Base-by-base conservation (phyloP, 2,797 vertebrate genomes). In the Xiphophorus birchmanni region DNA sequence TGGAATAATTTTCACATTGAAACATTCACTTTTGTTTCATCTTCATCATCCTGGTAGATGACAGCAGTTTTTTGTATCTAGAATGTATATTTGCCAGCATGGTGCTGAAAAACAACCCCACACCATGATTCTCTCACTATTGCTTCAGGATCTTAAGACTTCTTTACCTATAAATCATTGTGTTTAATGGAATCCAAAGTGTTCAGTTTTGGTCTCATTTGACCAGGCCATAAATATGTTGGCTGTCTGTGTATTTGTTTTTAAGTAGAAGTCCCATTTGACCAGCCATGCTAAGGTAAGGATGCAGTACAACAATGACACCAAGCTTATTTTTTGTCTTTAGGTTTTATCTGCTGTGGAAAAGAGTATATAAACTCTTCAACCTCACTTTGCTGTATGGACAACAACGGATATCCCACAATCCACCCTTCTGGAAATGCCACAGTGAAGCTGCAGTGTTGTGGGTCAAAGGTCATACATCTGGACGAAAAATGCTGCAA, bases 261-360 rank as follows among this genome's bases (percentile, higher is more conserved):
- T 54, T 26, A 5, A 13, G 5, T 8, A n/a, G 40, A 44, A 44
- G 26, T 67, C 8, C 37, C 11, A 26, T n/a, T 52, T 44, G 48
- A 47, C 11, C 15, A 69, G 32, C 3, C 12, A 54, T 23, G 40
- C 23, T 44, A 45, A 54, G 9, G 17, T 78, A 0, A 73, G 40
- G 73, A n/a, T 67, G n/a, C 1, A 37, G 13, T 0, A 21, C 69
- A 84, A 75, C 52, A 73, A 45, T 77, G 35, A 77, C 35, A 5
- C 69, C 10, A 44, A 75, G 32, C 4, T 76, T 0, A 85, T 45
- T 79, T 86, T 10, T 83, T 78, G 21, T 86, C n/a, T 74, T 82
- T 86, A 99, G 98, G 96, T 86, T 97, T 98, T 92, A 80, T 95
- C 87, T 99, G 98, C 93, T 99, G 98, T 88, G 97, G 97, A 87